phyloP scores from a whole-genome alignment of 2,888 invertebrate species.

The Caenorhabditis wallacei region DNA sequence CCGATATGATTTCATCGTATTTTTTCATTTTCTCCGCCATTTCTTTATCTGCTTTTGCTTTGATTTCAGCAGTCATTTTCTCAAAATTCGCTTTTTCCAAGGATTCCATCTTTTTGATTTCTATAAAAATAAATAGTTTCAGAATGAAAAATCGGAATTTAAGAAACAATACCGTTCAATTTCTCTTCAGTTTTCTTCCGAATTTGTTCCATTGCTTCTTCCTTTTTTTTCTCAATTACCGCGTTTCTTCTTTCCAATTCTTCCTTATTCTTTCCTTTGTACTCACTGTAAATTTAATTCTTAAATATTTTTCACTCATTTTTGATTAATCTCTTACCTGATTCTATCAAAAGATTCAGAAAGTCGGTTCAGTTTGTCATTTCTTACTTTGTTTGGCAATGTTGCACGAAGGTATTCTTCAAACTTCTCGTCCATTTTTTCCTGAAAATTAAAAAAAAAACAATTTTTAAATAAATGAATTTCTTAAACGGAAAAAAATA shows the following conservation, averaged over 20 bases:
- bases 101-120: not conserved
- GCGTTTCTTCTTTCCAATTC: not conserved
- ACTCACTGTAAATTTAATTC: conserved; percentile 1
- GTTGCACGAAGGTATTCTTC: too few relatives aligned
- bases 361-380: too few relatives aligned
- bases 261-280: not conserved
- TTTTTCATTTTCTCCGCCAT: not conserved
- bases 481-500: too few relatives aligned
- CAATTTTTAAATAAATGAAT: too few relatives aligned
- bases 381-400: too few relatives aligned
- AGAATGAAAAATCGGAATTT: not conserved
- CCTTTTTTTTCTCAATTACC: not conserved
- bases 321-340: not conserved
- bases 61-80: not conserved
- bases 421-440: too few relatives aligned
- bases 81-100: not conserved
- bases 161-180: not conserved
- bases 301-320: not conserved
- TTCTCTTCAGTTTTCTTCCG: conserved; percentile 13
- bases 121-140: too few relatives aligned
- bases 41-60: not conserved
- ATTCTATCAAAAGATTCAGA: not conserved
- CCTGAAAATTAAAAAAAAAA: too few relatives aligned
- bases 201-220: conserved; percentile 1
- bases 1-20: conserved; percentile 4